Evolutionary conservation across 2,113 vertebrate genomes (phyloP), one percentile per base, ranked within the genome.

Genomic region (Pachypanchax playfairii): DNA sequence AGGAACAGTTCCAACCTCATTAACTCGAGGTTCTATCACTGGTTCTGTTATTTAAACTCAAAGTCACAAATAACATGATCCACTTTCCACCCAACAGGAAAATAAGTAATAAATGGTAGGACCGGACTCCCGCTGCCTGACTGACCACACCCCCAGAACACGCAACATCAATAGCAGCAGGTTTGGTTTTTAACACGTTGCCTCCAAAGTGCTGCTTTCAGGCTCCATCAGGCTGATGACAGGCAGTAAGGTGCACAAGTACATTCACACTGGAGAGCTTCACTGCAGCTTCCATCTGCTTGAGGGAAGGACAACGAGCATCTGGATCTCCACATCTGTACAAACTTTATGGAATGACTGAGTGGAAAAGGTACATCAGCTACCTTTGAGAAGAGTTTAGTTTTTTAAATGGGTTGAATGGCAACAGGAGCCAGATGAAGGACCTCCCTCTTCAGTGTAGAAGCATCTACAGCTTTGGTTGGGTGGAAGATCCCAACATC

Each of bases 171-270:
- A 96, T 97, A 98, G 95, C 96, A 97, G 96, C 96, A 96, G 77
- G 89, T 76, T 73, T 42, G 25, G 38, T 54, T 5, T 28, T 28
- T 13, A 6, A 73, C 54, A 1, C n/a, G 92, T 90, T 92, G 93
- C 94, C 94, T 92, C 92, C 92, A 97, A 98, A 98, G 96, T 98
- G 96, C 96, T 98, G 93, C 93, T 90, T 94, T 91, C 94, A 87
- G 92, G 92, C 59, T 62, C 52, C 86, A 89, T 88, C 90, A 94
- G 93, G 93, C 94, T 87, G 84, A 67, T 66, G 80, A 91, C 89
- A 91, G 91, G 86, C 88, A 87, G 87, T 91, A 91, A 91, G 90
- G 90, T 92, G 89, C 90, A 42, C 83, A 57, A 75, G 74, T 86
- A 88, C 84, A 87, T 87, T 90, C 85, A 87, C 83, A 77, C 74